A percentile compares a stretch with the other conserved stretches of the same genome.
phyloP scores from a whole-genome alignment of 92 coral and sea anemone species.

The Zoanthus sansibaricus region DNA sequence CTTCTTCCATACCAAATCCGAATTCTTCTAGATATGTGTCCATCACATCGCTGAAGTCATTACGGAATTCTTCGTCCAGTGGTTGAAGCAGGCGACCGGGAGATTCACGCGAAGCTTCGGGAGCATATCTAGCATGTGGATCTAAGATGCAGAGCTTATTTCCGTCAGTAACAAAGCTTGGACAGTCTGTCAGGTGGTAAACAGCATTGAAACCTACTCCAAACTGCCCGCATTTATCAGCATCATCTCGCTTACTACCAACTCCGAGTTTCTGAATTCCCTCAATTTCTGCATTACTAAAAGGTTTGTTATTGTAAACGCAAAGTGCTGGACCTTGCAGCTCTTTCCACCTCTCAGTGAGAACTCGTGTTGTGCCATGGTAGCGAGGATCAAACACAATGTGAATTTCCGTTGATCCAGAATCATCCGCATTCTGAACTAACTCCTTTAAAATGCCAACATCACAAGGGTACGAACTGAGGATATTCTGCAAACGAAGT shows the following conservation, averaged over 20 bases:
- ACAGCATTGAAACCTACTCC: conserved; percentile 97
- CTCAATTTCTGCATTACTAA: conserved; percentile 79
- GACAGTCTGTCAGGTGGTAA: conserved; percentile 96
- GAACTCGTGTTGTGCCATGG: conserved; percentile 82
- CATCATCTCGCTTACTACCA: conserved; percentile 79
- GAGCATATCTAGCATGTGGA: conserved; percentile 94
- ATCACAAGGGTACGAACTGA: conserved; percentile 91
- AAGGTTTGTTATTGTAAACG: conserved; percentile 88
- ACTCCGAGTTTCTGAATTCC: conserved; percentile 90
- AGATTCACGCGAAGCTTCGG: conserved; percentile 82
- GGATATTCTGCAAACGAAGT: conserved; percentile 73
- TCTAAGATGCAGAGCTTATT: conserved; percentile 85
- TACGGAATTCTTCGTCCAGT: conserved; percentile 84
- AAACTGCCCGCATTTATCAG: conserved; percentile 83
- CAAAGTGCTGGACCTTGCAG: conserved; percentile 98
- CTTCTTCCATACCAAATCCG: conserved; percentile 74
- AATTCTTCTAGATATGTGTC: conserved; percentile 86
- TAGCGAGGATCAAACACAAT: conserved; percentile 91
- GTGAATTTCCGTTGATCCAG: conserved; percentile 92
- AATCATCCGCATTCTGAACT: conserved; percentile 94
- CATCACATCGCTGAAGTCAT: conserved; percentile 78
- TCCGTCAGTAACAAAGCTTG: conserved; percentile 87
- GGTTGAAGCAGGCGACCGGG: conserved; percentile 93
- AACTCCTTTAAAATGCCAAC: conserved; percentile 93
- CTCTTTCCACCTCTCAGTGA: conserved; percentile 81